Evolutionary conservation across 2,888 invertebrate species (phyloP).

Genomic region (Ethmia dodecea): DNA sequence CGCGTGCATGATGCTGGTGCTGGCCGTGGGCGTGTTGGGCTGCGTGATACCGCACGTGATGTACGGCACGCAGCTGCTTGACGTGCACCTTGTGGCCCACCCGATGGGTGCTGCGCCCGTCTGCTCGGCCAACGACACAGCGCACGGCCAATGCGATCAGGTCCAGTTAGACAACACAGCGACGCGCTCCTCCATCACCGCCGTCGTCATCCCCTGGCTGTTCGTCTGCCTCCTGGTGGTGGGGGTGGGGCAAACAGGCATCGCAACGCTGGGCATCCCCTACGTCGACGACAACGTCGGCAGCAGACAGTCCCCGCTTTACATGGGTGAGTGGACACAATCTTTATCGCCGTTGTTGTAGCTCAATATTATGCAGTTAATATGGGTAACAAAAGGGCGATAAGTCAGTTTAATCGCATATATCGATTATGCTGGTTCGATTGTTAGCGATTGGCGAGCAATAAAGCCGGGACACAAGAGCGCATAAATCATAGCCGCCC

Average conservation of each 20-base stretch:
- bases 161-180: slow-evolving; percentile 80
- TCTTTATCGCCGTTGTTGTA: not conserved
- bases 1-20: slow-evolving; percentile 93
- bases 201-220: slow-evolving; percentile 91
- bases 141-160: slow-evolving; percentile 70
- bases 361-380: too few relatives aligned
- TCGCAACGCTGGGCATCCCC: slow-evolving; percentile 94
- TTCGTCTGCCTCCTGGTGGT: slow-evolving; percentile 92
- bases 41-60: slow-evolving; percentile 93
- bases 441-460: slow-evolving; percentile 27
- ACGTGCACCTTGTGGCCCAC: slow-evolving; percentile 52
- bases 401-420: not conserved
- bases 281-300: slow-evolving; percentile 97
- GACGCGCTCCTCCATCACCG: slow-evolving; percentile 86
- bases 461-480: slow-evolving; percentile 33
- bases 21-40: slow-evolving; percentile 90
- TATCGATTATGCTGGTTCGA: slow-evolving; percentile 20
- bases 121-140: slow-evolving; percentile 39
- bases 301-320: slow-evolving; percentile 93
- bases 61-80: slow-evolving; percentile 85
- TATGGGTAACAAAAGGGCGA: too few relatives aligned
- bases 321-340: slow-evolving; percentile 86
- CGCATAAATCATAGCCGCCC: slow-evolving; percentile 42
- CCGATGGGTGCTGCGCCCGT: slow-evolving; percentile 53
- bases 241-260: slow-evolving; percentile 95